Conservation (phyloP, 2,888 invertebrate genomes). For the Trissolcus japonicus region DNA sequence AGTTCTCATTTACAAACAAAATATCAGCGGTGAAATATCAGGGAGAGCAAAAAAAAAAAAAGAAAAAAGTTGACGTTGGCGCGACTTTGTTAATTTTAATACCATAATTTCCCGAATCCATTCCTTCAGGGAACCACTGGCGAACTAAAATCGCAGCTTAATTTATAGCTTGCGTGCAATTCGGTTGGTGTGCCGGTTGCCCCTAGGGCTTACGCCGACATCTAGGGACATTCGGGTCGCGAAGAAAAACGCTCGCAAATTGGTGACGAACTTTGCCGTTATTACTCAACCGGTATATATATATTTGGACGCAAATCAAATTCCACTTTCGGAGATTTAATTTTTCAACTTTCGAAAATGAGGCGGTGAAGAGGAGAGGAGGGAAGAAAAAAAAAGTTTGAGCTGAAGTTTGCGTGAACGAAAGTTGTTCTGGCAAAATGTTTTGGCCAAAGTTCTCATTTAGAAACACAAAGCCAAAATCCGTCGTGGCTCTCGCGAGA, state of each 20-base stretch:
- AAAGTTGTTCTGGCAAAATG: slow-evolving; percentile 23
- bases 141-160: slow-evolving; percentile 32
- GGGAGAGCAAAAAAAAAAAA: background rate
- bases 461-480: slow-evolving; percentile 35
- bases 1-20: background rate
- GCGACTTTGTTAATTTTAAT: slow-evolving; percentile 1
- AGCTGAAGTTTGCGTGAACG: background rate
- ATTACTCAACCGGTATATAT: slow-evolving; percentile 29
- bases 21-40: background rate
- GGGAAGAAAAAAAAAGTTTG: slow-evolving; percentile 12
- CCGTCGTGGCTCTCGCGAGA: slow-evolving; percentile 29
- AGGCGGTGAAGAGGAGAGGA: slow-evolving; percentile 6
- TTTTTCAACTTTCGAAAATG: slow-evolving; percentile 35
- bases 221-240: slow-evolving; percentile 19
- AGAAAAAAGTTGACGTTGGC: background rate
- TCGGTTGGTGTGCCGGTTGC: slow-evolving; percentile 4
- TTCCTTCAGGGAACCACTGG: slow-evolving; percentile 21
- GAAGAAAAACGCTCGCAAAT: slow-evolving; percentile 7
- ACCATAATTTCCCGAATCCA: slow-evolving; percentile 22
- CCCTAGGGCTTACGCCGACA: background rate
- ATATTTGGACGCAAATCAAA: slow-evolving; percentile 30
- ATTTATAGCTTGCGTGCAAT: slow-evolving; percentile 11
- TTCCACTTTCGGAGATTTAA: slow-evolving; percentile 41
- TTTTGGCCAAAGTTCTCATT: slow-evolving; percentile 42
- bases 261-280: slow-evolving; percentile 20